Base-by-base conservation (phyloP, 1,140 invertebrate genomes). In the Drosophila seguyi region DNA sequence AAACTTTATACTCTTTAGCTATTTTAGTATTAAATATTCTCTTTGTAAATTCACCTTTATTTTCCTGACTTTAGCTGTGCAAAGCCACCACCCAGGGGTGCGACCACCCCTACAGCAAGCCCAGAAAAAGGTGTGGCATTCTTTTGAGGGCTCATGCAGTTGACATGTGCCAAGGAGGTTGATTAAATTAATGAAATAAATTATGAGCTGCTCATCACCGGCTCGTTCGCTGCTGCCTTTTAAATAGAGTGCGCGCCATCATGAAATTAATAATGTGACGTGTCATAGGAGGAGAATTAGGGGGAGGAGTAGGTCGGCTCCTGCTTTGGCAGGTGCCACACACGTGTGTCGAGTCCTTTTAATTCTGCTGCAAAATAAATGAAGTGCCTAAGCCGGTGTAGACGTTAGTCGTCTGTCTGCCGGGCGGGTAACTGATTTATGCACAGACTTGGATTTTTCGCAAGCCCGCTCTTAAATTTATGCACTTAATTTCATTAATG, bases 131-230 rank as follows among this genome's bases (percentile, higher is more conserved):
- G 75, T 72, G 76, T 72, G 58, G 76, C 75, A 58, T 59, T 61
- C 67, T 53, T 79, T 62, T 78, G 50, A 78, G 82, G 62, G 56
- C 69, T 66, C 63, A 72, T 87, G 86, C 78, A 90, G 81, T 85
- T 90, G 86, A 90, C 85, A 90, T 86, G 85, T 90, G 86, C 86
- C 77, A 77, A 65, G 73, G 76, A 87, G 72, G 84, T 90, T 90
- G 86, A 90, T 90, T 90, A 90, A 90, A 90, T 90, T 90, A 90
- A 90, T 90, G 85, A 90, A 90, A 90, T 90, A 90, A 90, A 90
- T 90, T 90, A 90, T 90, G 85, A 90, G 82, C 74, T 81, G 85
- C 82, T 66, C 78, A 53, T 61, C 72, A 57, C 45, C 72, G 55
- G 59, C 58, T 61, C 74, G 25, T 63, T 45, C 48, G 45, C 52